phyloP scores from a whole-genome alignment of 2,797 vertebrate species.

The Urocyon cinereoargenteus region DNA sequence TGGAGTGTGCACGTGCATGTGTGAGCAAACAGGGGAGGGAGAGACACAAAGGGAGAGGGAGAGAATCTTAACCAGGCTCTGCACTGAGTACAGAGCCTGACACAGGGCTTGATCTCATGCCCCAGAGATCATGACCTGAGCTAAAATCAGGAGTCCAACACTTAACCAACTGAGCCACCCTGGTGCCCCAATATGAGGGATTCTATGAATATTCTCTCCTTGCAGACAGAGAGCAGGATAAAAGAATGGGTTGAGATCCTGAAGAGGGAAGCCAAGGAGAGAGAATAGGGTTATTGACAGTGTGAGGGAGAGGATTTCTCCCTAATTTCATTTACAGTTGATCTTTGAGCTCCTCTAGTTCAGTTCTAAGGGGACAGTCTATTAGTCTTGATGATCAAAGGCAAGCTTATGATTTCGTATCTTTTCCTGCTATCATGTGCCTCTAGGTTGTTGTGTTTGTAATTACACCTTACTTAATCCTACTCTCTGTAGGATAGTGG shows the following conservation, averaged over 20 bases:
- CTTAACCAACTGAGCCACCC: background rate
- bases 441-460: background rate
- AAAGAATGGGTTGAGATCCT: background rate
- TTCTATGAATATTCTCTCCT: background rate
- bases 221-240: background rate
- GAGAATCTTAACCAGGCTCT: background rate
- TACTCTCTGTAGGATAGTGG: background rate
- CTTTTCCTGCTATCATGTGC: background rate
- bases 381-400: background rate
- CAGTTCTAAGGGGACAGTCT: background rate
- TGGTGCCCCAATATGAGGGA: background rate
- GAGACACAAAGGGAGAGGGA: background rate
- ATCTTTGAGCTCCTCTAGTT: slow-evolving; percentile 44
- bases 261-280: background rate
- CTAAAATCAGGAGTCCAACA: background rate
- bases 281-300: background rate
- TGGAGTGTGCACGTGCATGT: background rate
- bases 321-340: slow-evolving; percentile 18
- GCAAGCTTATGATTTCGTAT: background rate
- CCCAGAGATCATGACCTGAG: background rate
- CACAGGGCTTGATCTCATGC: background rate
- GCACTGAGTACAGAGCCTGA: background rate
- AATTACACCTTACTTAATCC: background rate
- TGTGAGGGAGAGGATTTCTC: background rate
- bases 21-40: background rate